These are phyloP conservation scores for Ostrea edulis DNA, from an alignment of 1,140 invertebrate species.

Conservation along the genomic window DNA sequence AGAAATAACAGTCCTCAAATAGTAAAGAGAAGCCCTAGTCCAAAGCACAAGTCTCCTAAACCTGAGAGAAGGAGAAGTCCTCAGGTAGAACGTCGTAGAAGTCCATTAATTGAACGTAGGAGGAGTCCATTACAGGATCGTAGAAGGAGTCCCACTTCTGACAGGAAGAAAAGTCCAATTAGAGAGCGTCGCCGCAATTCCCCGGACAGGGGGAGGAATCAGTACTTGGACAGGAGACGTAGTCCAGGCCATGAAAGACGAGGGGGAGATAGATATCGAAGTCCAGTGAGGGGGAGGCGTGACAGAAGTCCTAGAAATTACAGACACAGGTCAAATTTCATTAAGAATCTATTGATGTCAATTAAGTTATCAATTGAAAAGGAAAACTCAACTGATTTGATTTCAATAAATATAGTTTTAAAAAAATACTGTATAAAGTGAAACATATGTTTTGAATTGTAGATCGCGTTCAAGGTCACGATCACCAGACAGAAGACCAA, in stretches of 20 bases:
- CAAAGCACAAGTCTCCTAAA: slow-evolving; percentile 10
- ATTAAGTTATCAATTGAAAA: too few species aligned
- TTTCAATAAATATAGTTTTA: too few species aligned
- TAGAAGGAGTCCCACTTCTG: neutral
- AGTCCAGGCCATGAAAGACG: neutral
- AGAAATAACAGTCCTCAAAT: slow-evolving; percentile 18
- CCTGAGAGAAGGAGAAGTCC: slow-evolving; percentile 34
- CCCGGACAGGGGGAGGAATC: slow-evolving; percentile 11
- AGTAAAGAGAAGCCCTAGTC: neutral
- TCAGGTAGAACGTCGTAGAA: neutral
- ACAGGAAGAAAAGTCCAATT: neutral
- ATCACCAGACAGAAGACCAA: neutral
- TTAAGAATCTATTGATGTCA: neutral
- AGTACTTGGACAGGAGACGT: neutral
- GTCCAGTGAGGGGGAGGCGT: neutral
- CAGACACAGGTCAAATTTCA: neutral
- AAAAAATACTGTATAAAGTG: too few species aligned
- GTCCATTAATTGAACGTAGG: neutral
- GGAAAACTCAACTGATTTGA: too few species aligned
- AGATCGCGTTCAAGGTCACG: slow-evolving; percentile 10
- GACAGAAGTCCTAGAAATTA: slow-evolving; percentile 6
- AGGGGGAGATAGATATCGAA: neutral
- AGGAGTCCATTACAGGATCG: slow-evolving; percentile 15
- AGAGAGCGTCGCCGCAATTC: slow-evolving; percentile 5
- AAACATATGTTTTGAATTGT: neutral